Conservation (phyloP, 1,140 invertebrate genomes). For the Tetramorium simillimum region DNA sequence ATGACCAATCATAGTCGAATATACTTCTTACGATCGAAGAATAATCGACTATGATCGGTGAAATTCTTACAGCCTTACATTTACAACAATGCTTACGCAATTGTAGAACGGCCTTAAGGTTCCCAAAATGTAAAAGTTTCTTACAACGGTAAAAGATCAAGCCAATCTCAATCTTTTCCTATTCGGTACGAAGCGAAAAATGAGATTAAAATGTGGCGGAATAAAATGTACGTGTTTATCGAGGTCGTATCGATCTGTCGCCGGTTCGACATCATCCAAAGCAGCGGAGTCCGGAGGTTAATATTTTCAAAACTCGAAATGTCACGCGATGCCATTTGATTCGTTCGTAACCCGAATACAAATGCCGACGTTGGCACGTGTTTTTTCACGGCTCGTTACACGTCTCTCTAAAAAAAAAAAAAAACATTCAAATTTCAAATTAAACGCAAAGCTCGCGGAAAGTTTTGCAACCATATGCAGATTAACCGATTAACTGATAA, state of each 20-base stretch:
- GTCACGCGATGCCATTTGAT: constrained; percentile 40
- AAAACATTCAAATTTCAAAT: neutral
- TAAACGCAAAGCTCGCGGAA: no score
- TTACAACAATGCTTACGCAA: no score
- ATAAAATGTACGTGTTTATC: constrained; percentile 22
- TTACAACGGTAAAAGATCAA: neutral
- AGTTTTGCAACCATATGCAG: neutral
- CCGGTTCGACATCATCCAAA: neutral
- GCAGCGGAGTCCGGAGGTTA: neutral
- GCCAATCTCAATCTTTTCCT: neutral
- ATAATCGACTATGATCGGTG: no score
- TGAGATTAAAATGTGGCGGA: neutral
- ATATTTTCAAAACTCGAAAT: constrained; percentile 39
- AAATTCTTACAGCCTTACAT: no score
- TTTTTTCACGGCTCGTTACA: neutral
- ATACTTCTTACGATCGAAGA: no score
- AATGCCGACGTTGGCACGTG: neutral
- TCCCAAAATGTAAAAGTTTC: neutral
- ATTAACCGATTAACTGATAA: neutral
- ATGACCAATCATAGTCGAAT: no score
- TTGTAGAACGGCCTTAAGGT: no score
- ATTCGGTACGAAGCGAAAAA: neutral
- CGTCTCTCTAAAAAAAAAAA: no score
- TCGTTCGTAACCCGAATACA: neutral
- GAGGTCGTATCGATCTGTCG: neutral